Conservation (phyloP, 2,888 invertebrate species). For the Chironomus riparius region DNA sequence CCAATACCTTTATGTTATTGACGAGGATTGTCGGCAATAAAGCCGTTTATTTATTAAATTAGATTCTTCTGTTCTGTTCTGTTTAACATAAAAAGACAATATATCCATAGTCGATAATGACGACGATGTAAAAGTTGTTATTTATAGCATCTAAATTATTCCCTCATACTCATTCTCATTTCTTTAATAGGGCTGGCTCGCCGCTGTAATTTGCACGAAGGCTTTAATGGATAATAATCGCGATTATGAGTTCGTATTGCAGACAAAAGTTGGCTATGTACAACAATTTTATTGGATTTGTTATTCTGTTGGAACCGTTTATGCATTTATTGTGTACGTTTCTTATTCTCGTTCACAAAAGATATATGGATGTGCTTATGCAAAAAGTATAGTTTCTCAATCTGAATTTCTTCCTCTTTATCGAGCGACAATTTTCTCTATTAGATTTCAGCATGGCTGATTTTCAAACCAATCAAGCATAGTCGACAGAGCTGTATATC, state of each 20-base stretch:
- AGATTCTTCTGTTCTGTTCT: neutral
- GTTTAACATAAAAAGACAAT: neutral
- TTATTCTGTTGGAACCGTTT: constrained; percentile 42
- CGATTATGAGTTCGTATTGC: constrained; percentile 36
- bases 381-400: no score
- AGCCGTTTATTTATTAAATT: no score
- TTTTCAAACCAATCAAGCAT: no score
- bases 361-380: no score
- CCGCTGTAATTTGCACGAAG: constrained; percentile 43
- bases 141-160: neutral
- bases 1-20: neutral
- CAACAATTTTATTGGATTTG: constrained; percentile 40
- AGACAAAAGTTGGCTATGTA: constrained; percentile 40
- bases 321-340: constrained; percentile 39
- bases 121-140: neutral
- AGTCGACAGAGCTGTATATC: no score
- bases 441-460: no score
- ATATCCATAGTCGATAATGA: neutral
- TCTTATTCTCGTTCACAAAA: neutral
- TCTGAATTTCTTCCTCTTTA: no score
- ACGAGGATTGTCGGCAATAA: no score
- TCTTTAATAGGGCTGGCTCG: constrained; percentile 38
- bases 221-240: constrained; percentile 45
- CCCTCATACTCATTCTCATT: neutral
- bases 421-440: no score